Evolutionary conservation across 2,113 vertebrate species (phyloP), one percentile per base, ranked within the genome.

Genomic region (Theristicus caerulescens): DNA sequence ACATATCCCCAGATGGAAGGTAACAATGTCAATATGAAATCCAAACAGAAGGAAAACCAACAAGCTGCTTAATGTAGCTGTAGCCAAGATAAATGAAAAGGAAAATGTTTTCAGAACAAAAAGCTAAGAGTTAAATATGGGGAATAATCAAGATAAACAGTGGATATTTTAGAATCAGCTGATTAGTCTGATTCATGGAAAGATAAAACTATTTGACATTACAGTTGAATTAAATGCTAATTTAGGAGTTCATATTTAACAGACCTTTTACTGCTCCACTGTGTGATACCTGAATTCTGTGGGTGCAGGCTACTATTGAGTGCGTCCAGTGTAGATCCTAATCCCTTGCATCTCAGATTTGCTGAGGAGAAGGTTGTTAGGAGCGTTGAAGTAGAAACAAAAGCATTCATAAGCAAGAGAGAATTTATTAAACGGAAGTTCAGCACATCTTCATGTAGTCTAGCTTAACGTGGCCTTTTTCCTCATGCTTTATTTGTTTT

Each of bases 21-120:
- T 91, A 86, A 69, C 81, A 93, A 85, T 94, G 81, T 93, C 94
- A 95, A 62, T 82, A 85, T 27, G 78, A 89, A 94, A 94, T 87
- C 70, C 70, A 95, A 96, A 88, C 74, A 92, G 65, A 82, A 79
- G 82, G 58, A 77, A 94, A 95, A 93, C 42, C 32, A 88, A 66
- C 66, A 85, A 77, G n/a, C 93, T 85, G 46, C 78, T 95, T 94
- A 82, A 85, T 88, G 71, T 73, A 51, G 62, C 73, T 91, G 58
- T 62, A 91, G 67, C 91, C 62, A 90, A 93, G 58, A 88, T 40
- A 89, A 91, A 92, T 70, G 61, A 77, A 89, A 91, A 76, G 27
- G 49, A 93, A 80, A 73, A 80, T 57, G 10, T 86, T 89, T 95
- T 86, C 46, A 46, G 62, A 86, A 59, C 44, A 78, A 93, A 87